Conservation (phyloP, 1,140 invertebrate genomes). For the Nymphalis io region DNA sequence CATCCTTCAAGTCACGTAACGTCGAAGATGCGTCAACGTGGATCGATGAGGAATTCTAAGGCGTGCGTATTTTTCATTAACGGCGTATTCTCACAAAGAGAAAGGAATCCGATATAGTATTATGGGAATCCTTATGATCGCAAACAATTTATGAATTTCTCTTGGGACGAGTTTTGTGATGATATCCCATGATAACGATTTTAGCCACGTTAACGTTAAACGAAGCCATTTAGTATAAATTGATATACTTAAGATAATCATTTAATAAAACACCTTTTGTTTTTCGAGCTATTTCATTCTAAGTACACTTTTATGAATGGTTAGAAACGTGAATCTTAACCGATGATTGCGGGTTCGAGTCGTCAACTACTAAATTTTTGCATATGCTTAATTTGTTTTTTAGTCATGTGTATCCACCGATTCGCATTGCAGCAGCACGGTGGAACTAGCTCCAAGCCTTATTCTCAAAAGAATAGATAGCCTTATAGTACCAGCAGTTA, state of each 20-base stretch:
- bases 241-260: background rate
- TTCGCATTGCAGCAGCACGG: too few species aligned
- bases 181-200: background rate
- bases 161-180: background rate
- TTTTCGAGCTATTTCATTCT: too few species aligned
- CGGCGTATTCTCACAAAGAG: constrained; percentile 41
- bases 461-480: too few species aligned
- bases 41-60: constrained; percentile 55
- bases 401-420: too few species aligned
- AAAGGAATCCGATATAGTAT: constrained; percentile 37
- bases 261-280: too few species aligned
- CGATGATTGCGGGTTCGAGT: too few species aligned
- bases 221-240: background rate
- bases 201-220: background rate
- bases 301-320: too few species aligned
- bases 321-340: too few species aligned
- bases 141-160: constrained; percentile 19
- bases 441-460: too few species aligned
- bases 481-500: too few species aligned
- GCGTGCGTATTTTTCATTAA: constrained; percentile 63
- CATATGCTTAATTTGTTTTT: too few species aligned
- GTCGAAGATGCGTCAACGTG: constrained; percentile 54
- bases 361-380: too few species aligned
- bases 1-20: constrained; percentile 36
- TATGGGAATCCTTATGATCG: constrained; percentile 14